Evolutionary conservation across 2,797 vertebrate genomes (phyloP).

Genomic region (Yasuhikotakia modesta): DNA sequence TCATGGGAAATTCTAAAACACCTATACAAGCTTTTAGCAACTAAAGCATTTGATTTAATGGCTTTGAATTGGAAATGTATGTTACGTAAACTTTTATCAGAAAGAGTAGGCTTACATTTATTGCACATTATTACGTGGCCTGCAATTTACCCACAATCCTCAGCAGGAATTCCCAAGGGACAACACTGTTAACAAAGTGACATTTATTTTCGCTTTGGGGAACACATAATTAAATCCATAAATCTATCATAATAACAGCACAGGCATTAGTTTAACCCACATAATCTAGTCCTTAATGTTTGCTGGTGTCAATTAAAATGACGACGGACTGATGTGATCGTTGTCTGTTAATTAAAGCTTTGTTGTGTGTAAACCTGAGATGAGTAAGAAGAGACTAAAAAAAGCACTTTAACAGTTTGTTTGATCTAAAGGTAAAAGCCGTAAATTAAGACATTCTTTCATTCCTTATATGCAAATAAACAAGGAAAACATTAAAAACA

Average conservation of each 20-base stretch:
- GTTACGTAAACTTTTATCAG: background rate
- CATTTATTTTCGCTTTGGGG: constrained; percentile 11
- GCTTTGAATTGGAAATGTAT: background rate
- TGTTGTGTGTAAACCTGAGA: constrained; percentile 20
- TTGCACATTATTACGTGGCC: background rate
- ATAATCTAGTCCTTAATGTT: background rate
- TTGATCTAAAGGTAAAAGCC: constrained; percentile 25
- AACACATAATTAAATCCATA: constrained; percentile 15
- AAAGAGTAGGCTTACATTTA: background rate
- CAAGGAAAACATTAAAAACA: background rate
- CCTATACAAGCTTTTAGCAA: background rate
- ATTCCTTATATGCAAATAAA: background rate
- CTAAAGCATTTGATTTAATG: background rate
- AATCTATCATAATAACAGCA: constrained; percentile 21
- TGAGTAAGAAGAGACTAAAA: constrained; percentile 14
- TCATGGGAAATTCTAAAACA: background rate
- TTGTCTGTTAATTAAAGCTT: constrained; percentile 33
- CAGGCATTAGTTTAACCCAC: constrained; percentile 24
- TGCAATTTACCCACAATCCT: constrained; percentile 16
- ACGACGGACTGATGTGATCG: constrained; percentile 23
- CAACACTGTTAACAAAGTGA: constrained; percentile 7
- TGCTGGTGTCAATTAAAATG: constrained; percentile 29
- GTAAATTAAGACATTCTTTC: background rate
- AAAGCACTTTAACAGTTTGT: constrained; percentile 5
- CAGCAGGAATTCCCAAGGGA: background rate